Percentiles rank a stretch among this genome's conserved stretches.
These are phyloP conservation scores for Euleptes europaea DNA, from an alignment of 2,113 vertebrate species.

Conservation along the genomic window DNA sequence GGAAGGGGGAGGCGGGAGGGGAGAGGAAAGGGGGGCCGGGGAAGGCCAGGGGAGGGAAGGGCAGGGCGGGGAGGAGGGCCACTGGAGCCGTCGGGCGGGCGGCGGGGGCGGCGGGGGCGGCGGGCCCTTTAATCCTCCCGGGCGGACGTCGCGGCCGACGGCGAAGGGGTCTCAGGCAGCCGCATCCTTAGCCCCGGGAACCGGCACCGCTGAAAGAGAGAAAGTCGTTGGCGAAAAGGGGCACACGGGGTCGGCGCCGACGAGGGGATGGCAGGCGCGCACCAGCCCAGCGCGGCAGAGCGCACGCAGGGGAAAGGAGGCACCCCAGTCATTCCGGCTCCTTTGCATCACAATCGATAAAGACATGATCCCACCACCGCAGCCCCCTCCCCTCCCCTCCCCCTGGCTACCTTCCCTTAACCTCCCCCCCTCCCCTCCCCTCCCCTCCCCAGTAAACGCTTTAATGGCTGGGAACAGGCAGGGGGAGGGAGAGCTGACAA, in stretches of 20 bases:
- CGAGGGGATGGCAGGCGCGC: not conserved
- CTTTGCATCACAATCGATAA: constrained; percentile 67
- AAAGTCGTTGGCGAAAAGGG: constrained; percentile 73
- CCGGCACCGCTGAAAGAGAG: constrained; percentile 76
- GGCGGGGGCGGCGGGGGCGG: constrained; percentile 49
- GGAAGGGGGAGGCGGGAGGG: constrained; percentile 44
- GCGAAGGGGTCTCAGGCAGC: constrained; percentile 59
- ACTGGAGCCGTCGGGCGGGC: constrained; percentile 40
- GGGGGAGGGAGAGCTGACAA: constrained; percentile 57
- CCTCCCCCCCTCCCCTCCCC: not conserved
- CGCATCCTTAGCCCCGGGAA: constrained; percentile 43
- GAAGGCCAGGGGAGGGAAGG: constrained; percentile 38
- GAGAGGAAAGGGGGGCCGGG: constrained; percentile 39
- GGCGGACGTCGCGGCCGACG: constrained; percentile 69
- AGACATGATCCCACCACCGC: constrained; percentile 42
- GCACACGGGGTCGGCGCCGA: too few relatives aligned
- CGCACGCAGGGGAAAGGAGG: constrained; percentile 13
- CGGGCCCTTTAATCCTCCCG: constrained; percentile 40
- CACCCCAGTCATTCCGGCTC: constrained; percentile 32
- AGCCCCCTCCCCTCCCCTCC: not conserved
- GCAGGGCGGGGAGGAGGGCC: constrained; percentile 36
- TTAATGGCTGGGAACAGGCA: constrained; percentile 61
- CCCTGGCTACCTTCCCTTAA: not conserved
- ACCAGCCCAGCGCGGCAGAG: constrained; percentile 39
- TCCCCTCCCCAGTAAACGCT: constrained; percentile 60